Evolutionary conservation across 2,888 invertebrate genomes (phyloP).

Genomic region (Phengaris arion): DNA sequence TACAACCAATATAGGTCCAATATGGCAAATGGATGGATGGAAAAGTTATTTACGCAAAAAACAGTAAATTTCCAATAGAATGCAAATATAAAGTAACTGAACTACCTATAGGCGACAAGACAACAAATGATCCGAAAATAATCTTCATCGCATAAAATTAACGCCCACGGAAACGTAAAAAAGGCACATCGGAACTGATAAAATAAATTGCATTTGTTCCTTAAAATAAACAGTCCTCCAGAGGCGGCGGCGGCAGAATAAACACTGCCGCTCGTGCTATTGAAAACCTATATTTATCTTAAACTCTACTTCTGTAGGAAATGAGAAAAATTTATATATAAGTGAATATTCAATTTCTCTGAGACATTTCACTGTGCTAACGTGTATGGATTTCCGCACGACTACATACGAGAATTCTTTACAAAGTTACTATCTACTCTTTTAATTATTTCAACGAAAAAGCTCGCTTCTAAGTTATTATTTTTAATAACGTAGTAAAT

Average conservation of each 20-base stretch:
- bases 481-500: neutral
- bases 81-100: neutral
- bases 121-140: conserved; percentile 22
- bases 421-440: neutral
- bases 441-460: conserved; percentile 8
- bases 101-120: neutral
- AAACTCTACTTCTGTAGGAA: conserved; percentile 30
- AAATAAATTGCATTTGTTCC: conserved; percentile 42
- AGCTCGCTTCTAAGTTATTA: neutral
- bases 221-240: conserved; percentile 39
- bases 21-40: neutral
- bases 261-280: conserved; percentile 33
- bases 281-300: conserved; percentile 36
- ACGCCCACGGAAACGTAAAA: conserved; percentile 18
- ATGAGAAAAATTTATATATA: conserved; percentile 32
- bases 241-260: conserved; percentile 34
- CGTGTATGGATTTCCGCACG: conserved; percentile 21
- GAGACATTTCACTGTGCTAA: conserved; percentile 25
- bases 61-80: neutral
- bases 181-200: conserved; percentile 33
- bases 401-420: neutral
- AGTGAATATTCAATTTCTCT: conserved; percentile 30
- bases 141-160: conserved; percentile 21
- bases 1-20: neutral
- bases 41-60: neutral